These are phyloP conservation scores for Chinchilla lanigera DNA, from an alignment of 2,113 vertebrate species.

Conservation along the genomic window DNA sequence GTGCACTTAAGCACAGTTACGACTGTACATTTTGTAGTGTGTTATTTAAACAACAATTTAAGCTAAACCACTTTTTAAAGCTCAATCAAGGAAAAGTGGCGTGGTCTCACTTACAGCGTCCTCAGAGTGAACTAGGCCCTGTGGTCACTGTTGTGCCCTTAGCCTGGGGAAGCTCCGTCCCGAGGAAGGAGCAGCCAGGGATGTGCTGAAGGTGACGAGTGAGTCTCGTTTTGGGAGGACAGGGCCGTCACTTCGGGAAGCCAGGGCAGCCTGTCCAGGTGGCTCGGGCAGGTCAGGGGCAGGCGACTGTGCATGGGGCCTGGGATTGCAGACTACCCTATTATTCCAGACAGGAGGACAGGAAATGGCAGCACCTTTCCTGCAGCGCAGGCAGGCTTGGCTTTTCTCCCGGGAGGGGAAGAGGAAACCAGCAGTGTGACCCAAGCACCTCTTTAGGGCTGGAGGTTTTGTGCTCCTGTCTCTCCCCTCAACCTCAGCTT, in stretches of 20 bases:
- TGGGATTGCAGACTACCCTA: background rate
- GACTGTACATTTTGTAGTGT: background rate
- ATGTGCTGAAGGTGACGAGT: background rate
- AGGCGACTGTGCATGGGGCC: background rate
- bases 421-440: background rate
- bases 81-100: background rate
- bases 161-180: background rate
- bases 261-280: background rate
- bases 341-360: background rate
- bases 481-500: background rate
- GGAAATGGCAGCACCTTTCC: background rate
- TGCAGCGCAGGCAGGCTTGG: background rate
- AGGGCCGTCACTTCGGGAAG: background rate
- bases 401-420: background rate
- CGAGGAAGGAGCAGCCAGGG: background rate
- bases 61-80: background rate
- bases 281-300: background rate
- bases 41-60: background rate
- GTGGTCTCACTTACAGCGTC: conserved; percentile 36
- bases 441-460: background rate
- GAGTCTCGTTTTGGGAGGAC: background rate
- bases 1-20: background rate
- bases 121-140: background rate
- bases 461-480: background rate
- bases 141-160: background rate